phyloP scores from a whole-genome alignment of 2,888 invertebrate genomes.

The Chymomyza fuscimana region DNA sequence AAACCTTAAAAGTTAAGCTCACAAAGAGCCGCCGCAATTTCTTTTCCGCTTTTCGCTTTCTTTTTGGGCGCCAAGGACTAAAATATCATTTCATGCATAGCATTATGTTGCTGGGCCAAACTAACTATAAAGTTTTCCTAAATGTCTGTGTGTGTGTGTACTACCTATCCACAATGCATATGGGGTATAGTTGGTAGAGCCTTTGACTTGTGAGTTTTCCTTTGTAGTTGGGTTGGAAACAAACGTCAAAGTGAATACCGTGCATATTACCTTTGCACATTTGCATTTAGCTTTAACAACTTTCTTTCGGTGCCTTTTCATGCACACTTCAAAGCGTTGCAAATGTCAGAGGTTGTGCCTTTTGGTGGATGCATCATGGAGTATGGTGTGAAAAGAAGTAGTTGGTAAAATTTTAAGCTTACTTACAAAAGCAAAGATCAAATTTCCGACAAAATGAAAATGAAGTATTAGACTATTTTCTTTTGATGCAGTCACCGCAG shows the following conservation, averaged over 20 bases:
- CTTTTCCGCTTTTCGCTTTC: not conserved
- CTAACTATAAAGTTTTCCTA: not conserved
- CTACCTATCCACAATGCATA: not conserved
- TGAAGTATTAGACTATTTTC: slow-evolving; percentile 25
- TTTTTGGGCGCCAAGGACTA: not conserved
- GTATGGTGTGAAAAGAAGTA: not conserved
- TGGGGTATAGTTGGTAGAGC: not conserved
- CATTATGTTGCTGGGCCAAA: not conserved
- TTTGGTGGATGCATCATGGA: slow-evolving; percentile 23
- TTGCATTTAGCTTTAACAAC: slow-evolving; percentile 43
- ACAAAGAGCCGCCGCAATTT: not conserved
- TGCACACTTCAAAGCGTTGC: slow-evolving; percentile 49
- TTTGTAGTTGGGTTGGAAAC: not conserved
- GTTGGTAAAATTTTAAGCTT: not conserved
- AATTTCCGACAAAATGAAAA: slow-evolving; percentile 39
- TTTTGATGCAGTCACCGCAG: not conserved
- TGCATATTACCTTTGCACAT: not conserved
- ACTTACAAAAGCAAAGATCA: slow-evolving; percentile 38
- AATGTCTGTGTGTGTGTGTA: not conserved
- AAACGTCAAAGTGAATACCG: not conserved
- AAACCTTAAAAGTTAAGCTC: not conserved
- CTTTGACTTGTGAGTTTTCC: not conserved
- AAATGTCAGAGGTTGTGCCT: slow-evolving; percentile 34
- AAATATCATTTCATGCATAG: not conserved
- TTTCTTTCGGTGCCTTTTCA: slow-evolving; percentile 43